These are phyloP conservation scores for Crenuchus spilurus DNA, from an alignment of 2,797 vertebrate species.

Conservation along the genomic window DNA sequence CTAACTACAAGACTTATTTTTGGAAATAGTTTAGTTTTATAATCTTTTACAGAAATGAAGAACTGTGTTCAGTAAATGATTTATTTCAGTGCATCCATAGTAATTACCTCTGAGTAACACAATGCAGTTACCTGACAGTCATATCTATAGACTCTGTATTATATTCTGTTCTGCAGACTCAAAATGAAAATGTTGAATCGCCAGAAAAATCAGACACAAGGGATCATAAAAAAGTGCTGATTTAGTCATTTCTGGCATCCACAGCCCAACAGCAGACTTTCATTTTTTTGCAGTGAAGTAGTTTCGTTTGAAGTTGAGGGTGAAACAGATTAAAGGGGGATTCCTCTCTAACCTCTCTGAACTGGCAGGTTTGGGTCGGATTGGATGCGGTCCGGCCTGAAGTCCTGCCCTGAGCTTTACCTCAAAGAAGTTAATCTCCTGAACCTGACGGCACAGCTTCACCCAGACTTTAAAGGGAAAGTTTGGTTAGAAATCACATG, in stretches of 20 bases:
- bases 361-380: constrained; percentile 9
- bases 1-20: no score
- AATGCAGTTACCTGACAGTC: no score
- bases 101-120: no score
- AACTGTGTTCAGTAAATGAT: no score
- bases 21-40: no score
- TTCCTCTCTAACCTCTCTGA: constrained; percentile 8
- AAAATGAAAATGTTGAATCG: not conserved
- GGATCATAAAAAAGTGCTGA: not conserved
- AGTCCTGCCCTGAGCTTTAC: constrained; percentile 13
- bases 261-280: not conserved
- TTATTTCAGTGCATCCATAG: no score
- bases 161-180: not conserved
- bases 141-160: no score
- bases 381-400: constrained; percentile 12
- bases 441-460: not conserved
- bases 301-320: not conserved
- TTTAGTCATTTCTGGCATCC: not conserved
- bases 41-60: no score
- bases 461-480: not conserved
- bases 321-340: constrained; percentile 24
- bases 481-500: no score
- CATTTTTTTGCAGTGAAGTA: not conserved
- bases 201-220: not conserved
- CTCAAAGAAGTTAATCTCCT: constrained; percentile 14